phyloP scores from a whole-genome alignment of 2,797 vertebrate genomes.

The Macropodus opercularis region DNA sequence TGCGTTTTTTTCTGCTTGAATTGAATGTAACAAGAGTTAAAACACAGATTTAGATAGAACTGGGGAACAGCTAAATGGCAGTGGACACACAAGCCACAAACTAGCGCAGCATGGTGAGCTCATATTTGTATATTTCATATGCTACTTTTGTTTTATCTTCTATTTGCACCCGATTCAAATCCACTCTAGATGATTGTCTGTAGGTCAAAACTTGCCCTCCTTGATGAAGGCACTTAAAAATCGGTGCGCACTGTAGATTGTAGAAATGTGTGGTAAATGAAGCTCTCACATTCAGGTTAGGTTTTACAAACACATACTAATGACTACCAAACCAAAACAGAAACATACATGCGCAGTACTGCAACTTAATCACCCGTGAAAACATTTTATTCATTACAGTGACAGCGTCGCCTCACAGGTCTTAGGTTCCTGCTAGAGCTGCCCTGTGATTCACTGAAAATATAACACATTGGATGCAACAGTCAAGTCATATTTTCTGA shows the following conservation, averaged over 20 bases:
- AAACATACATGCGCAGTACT: slow-evolving; percentile 6
- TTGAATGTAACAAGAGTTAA: neutral
- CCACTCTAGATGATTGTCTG: too few relatives aligned
- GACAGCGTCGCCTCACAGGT: slow-evolving; percentile 29
- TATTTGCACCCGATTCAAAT: too few relatives aligned
- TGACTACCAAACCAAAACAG: neutral
- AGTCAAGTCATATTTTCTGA: slow-evolving; percentile 42
- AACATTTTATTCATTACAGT: slow-evolving; percentile 52
- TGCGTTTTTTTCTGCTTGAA: neutral
- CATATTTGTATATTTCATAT: too few relatives aligned
- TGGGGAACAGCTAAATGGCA: neutral
- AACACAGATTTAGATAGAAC: neutral
- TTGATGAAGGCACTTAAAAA: too few relatives aligned
- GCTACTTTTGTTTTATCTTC: too few relatives aligned
- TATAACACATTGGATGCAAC: slow-evolving; percentile 41
- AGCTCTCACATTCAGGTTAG: neutral
- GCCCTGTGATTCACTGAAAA: slow-evolving; percentile 41
- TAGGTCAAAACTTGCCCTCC: too few relatives aligned
- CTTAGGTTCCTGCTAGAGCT: slow-evolving; percentile 34
- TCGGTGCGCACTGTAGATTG: too few relatives aligned
- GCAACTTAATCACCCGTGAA: slow-evolving; percentile 39
- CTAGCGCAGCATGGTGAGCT: too few relatives aligned
- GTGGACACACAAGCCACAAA: neutral
- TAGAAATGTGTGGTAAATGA: too few relatives aligned
- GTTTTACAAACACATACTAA: neutral